Evolutionary conservation across 2,888 invertebrate species (phyloP).

Genomic region (Ctenicera cuprea): DNA sequence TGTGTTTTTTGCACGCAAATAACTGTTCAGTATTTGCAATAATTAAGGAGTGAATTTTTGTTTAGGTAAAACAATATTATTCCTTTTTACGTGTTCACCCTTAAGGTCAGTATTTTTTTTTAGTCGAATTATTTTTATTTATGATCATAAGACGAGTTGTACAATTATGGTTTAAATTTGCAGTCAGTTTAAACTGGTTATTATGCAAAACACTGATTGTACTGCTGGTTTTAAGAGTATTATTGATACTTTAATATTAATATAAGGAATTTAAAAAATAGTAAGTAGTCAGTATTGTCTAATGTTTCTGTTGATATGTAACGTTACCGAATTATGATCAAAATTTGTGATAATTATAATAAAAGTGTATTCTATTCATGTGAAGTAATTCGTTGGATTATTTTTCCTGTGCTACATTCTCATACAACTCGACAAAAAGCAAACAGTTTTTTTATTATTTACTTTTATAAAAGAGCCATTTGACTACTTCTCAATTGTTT

Average conservation of each 20-base stretch:
- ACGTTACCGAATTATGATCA: constrained; percentile 71
- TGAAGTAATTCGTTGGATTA: background rate
- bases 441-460: no score
- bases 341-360: constrained; percentile 70
- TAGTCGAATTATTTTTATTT: background rate
- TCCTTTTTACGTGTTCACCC: background rate
- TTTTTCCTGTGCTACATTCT: no score
- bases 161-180: background rate
- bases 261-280: constrained; percentile 25
- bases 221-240: no score
- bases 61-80: background rate
- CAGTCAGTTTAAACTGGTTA: no score
- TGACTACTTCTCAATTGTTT: no score
- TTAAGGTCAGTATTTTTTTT: constrained; percentile 27
- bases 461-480: no score
- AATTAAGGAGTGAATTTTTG: background rate
- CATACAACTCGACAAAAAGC: no score
- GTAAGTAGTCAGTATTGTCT: constrained; percentile 34
- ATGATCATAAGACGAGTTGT: background rate
- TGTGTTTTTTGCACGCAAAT: constrained; percentile 16
- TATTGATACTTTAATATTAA: constrained; percentile 7
- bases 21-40: constrained; percentile 7
- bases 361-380: constrained; percentile 45
- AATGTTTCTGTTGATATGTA: constrained; percentile 62
- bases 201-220: no score